Conservation (phyloP, 2,113 vertebrate species). For the Polypterus bichir region DNA sequence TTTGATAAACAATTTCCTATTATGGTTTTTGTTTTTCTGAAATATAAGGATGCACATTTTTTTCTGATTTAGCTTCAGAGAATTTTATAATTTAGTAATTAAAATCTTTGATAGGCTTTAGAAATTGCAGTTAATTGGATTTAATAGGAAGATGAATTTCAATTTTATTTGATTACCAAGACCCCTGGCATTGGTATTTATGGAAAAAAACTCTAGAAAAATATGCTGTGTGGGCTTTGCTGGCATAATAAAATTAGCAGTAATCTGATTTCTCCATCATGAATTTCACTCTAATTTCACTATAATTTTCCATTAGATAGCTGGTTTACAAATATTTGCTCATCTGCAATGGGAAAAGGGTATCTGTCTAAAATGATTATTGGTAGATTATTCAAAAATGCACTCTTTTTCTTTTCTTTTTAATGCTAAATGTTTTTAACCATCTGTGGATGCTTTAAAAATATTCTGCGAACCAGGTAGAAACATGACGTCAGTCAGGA, state of each 20-base stretch:
- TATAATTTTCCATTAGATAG: slow-evolving; percentile 99
- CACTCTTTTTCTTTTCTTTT: slow-evolving; percentile 54
- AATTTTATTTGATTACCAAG: slow-evolving; percentile 99
- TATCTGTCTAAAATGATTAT: slow-evolving; percentile 98
- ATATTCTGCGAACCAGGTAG: no score
- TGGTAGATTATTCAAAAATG: slow-evolving; percentile 70
- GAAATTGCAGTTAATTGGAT: slow-evolving; percentile 99
- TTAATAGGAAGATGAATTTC: slow-evolving; percentile 99
- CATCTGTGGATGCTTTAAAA: no score
- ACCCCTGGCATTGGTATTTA: slow-evolving; percentile 99
- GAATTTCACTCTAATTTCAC: slow-evolving; percentile 99
- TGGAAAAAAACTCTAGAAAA: slow-evolving; percentile 98
- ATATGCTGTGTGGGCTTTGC: slow-evolving; percentile 99
- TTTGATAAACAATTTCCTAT: slow-evolving; percentile 69
- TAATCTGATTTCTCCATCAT: slow-evolving; percentile 99
- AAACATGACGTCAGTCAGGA: no score
- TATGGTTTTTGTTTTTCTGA: slow-evolving; percentile 65
- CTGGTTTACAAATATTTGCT: slow-evolving; percentile 99
- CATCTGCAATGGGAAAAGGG: slow-evolving; percentile 98
- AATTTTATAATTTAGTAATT: slow-evolving; percentile 99
- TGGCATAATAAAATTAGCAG: slow-evolving; percentile 99
- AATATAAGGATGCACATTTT: slow-evolving; percentile 85
- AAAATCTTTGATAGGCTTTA: slow-evolving; percentile 99
- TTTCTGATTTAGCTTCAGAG: slow-evolving; percentile 97
- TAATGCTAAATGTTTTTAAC: slow-evolving; percentile 23